A percentile compares a stretch with the other conserved stretches of the same genome.
phyloP scores from a whole-genome alignment of 1,140 invertebrate species.

The Euschistus heros region DNA sequence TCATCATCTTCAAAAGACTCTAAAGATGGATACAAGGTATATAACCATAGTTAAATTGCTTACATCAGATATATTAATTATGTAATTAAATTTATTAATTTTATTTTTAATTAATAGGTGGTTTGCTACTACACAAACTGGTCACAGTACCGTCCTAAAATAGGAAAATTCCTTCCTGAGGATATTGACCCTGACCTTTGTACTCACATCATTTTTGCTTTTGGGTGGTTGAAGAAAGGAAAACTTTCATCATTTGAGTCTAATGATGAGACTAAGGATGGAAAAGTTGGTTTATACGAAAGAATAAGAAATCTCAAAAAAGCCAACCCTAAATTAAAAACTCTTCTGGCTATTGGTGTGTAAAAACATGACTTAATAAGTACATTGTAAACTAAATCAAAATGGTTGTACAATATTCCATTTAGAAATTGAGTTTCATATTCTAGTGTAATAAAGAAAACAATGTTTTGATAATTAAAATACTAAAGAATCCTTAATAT shows the following conservation, averaged over 20 bases:
- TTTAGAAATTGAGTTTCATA: no score
- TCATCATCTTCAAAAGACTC: conserved; percentile 34
- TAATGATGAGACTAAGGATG: conserved; percentile 87
- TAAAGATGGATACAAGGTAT: conserved; percentile 50
- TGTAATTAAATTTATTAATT: neutral
- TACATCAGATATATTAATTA: neutral
- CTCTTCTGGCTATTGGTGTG: conserved; percentile 78
- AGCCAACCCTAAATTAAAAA: conserved; percentile 79
- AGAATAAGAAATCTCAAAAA: conserved; percentile 73
- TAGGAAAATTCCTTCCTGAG: conserved; percentile 87
- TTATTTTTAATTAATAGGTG: conserved; percentile 44
- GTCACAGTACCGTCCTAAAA: conserved; percentile 88
- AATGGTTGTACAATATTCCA: no score
- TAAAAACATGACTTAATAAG: conserved; percentile 21
- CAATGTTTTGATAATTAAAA: no score
- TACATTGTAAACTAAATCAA: no score
- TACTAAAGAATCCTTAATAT: no score
- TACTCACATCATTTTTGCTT: conserved; percentile 92
- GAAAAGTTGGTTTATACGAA: conserved; percentile 80
- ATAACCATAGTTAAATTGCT: conserved; percentile 5
- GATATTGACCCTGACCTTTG: conserved; percentile 91
- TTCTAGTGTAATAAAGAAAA: no score
- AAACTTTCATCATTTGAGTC: conserved; percentile 82
- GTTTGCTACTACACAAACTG: conserved; percentile 97
- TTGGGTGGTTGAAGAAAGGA: conserved; percentile 93